phyloP scores from a whole-genome alignment of 2,113 vertebrate species.

The Accipiter cooperii region DNA sequence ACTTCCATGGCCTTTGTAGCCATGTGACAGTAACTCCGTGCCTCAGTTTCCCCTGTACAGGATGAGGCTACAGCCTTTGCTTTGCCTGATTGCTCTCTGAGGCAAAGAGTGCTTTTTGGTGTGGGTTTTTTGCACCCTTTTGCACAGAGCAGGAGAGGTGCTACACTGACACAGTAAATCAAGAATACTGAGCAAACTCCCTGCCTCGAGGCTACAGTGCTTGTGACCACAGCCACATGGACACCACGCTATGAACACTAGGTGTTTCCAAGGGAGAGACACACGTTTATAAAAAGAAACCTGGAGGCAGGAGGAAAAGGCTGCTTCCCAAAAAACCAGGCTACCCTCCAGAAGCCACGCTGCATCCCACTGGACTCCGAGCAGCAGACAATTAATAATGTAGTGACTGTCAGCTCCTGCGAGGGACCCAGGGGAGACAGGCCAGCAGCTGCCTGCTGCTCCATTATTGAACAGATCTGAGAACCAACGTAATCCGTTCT shows the following conservation, averaged over 20 bases:
- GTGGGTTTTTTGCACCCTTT: fast-evolving
- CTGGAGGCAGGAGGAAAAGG: neutral
- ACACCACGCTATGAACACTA: fast-evolving
- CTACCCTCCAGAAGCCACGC: neutral
- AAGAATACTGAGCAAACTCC: neutral
- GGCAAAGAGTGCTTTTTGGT: neutral
- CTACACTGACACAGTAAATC: neutral
- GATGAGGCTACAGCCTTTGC: neutral
- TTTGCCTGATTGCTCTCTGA: neutral
- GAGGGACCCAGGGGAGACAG: neutral
- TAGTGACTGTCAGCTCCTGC: slow-evolving; percentile 8
- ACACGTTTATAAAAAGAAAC: neutral
- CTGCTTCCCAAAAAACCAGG: neutral
- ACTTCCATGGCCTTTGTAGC: neutral
- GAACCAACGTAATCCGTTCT: slow-evolving; percentile 21
- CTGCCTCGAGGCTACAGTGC: neutral
- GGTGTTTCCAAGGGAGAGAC: neutral
- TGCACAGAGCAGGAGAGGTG: neutral
- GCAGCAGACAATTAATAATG: slow-evolving; percentile 30
- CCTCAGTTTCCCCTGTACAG: neutral
- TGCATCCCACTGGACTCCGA: neutral
- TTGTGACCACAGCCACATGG: neutral
- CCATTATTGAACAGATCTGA: slow-evolving; percentile 38
- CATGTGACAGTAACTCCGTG: neutral
- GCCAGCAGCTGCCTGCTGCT: slow-evolving; percentile 45